Base-by-base conservation (phyloP, 2,888 invertebrate genomes). In the Crossocerus cetratus region DNA sequence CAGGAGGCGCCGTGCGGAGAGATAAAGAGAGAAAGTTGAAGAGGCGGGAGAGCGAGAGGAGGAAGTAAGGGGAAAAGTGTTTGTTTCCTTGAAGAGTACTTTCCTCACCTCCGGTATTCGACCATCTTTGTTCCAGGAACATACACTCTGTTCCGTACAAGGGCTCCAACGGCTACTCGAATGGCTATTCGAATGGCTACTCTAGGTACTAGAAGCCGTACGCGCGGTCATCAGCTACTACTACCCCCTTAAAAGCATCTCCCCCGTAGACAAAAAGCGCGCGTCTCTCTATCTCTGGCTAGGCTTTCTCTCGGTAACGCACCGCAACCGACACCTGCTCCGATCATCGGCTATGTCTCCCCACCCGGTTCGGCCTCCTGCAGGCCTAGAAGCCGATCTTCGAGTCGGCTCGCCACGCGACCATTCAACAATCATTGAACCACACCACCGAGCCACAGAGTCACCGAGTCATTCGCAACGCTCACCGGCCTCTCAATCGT, bases 61-160 rank as follows among this genome's bases (percentile, higher is more conserved):
- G 77, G 62, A 70, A 61, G 60, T 55, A 61, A 42, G 66, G 32
- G 32, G 23, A 56, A 18, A 53, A 32, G 49, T 14, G 23, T 53
- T 57, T 64, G 65, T 68, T 63, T 53, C 69, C 67, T 72, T 61
- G 54, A 67, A 65, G 57, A 61, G 64, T 69, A 80, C 72, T 83
- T 80, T 86, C 87, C 86, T 89, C 81, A 87, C 84, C 84, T 84
- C 82, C 86, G 86, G 85, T 83, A 87, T 89, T 89, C 89, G 85
- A 86, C 86, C 77, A 89, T 90, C 88, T 90, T 84, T 90, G 90
- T 90, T 90, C 88, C 90, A 90, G 90, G 89, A 90, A 89, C 89
- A 90, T 90, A 90, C 90, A 90, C 85, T 89, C 90, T 84, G 90
- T 89, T 87, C 88, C 90, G 84, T 90, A 88, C 90, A 90, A 90